Base-by-base conservation (phyloP, 2,797 vertebrate species). In the Pelodytes ibericus region DNA sequence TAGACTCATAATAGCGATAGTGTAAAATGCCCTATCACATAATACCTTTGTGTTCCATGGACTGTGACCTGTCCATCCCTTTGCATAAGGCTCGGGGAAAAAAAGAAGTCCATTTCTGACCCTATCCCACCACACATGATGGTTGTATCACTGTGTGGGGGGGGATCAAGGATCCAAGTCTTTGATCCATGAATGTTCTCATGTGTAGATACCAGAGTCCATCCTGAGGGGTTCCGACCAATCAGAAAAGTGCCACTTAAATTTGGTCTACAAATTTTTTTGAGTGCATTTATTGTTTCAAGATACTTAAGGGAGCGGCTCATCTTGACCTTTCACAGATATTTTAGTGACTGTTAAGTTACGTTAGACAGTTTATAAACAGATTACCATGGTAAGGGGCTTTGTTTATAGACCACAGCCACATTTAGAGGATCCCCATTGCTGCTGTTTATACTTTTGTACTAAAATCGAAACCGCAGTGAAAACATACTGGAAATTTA, bases 361-460 rank as follows among this genome's bases (percentile, higher is more conserved):
- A 47, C 7, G 7, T 13, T 13, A 8, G n/a, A 1, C 4, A 1
- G 20, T 53, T 3, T 53, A 24, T 53, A 53, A 22, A 53, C 49
- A 53, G n/a, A 22, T 11, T 53, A 4, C 1, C 16, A 24, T 20
- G 4, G 44, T 16, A 2, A 18, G 18, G 2, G 27, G 6, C 20
- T 39, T 24, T 65, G 61, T 65, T 74, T 74, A 74, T 15, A 39
- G 13, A 20, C 4, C 6, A n/a, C 30, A 63, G 29, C 25, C 18
- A 31, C 66, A 66, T 47, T 47, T 29, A 13, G 26, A 39, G 33
- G 18, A 44, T 20, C 11, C 15, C 29, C 11, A 20, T 13, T 36
- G 25, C 59, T 16, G 13, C 27, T 30, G 25, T 33, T 33, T 56
- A 53, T 20, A 36, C 22, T 24, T 27, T 47, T 15, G 41, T 25